These are phyloP conservation scores for Haliclystus octoradiatus DNA, from an alignment of 30 jellyfish, hydroid and myxozoan species.

Conservation along the genomic window DNA sequence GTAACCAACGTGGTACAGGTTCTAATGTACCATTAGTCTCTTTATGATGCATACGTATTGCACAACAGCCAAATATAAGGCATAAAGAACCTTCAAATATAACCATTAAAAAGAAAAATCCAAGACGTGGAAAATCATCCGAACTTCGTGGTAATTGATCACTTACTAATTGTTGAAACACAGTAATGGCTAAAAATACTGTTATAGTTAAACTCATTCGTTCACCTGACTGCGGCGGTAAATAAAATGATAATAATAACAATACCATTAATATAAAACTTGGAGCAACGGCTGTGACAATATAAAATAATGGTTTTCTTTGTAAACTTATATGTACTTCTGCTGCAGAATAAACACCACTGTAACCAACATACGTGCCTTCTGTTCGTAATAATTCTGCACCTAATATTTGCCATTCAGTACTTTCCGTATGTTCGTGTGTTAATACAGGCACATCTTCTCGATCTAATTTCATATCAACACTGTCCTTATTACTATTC, in stretches of 20 bases:
- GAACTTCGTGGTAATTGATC: slow-evolving; percentile 82
- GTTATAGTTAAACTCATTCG: slow-evolving; percentile 74
- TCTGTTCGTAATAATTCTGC: slow-evolving; percentile 21
- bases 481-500: slow-evolving; percentile 41
- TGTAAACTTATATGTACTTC: no score
- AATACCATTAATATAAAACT: slow-evolving; percentile 59
- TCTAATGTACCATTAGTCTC: slow-evolving; percentile 40
- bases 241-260: slow-evolving; percentile 56
- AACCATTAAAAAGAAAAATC: slow-evolving; percentile 60
- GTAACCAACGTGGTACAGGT: slow-evolving; percentile 66
- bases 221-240: slow-evolving; percentile 96
- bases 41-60: slow-evolving; percentile 53
- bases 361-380: no score
- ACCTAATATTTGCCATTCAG: slow-evolving; percentile 67
- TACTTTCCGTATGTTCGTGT: slow-evolving; percentile 36
- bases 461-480: slow-evolving; percentile 39
- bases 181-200: slow-evolving; percentile 80
- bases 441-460: slow-evolving; percentile 39
- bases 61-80: slow-evolving; percentile 60
- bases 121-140: slow-evolving; percentile 68
- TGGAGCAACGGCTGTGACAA: slow-evolving; percentile 70
- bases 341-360: no score
- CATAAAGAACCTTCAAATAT: slow-evolving; percentile 82
- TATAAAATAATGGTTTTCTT: slow-evolving; percentile 69
- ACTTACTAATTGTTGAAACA: slow-evolving; percentile 72